Conservation (phyloP, 2,888 invertebrate species). For the Drosophila formosana region DNA sequence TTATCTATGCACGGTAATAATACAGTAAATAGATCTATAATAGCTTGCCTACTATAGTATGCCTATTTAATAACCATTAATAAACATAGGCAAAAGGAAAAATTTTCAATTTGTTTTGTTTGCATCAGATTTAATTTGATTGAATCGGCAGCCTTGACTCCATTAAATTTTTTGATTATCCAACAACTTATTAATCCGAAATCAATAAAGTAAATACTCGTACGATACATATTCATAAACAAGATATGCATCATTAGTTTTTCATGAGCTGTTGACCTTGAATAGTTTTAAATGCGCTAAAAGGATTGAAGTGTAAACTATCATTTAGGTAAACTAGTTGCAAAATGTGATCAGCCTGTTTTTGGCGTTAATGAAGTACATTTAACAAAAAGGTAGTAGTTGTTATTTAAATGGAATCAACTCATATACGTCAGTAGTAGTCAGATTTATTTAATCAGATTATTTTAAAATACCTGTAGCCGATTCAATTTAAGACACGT, state of each 20-base stretch:
- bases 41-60: background rate
- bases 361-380: background rate
- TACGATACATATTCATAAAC: background rate
- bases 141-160: slow-evolving; percentile 11
- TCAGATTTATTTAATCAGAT: background rate
- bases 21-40: slow-evolving; percentile 14
- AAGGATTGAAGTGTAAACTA: slow-evolving; percentile 6
- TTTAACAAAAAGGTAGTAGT: background rate
- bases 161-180: slow-evolving; percentile 15
- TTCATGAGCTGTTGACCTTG: slow-evolving; percentile 21
- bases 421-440: background rate
- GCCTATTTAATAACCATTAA: slow-evolving; percentile 13
- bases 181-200: slow-evolving; percentile 10
- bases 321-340: background rate
- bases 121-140: background rate
- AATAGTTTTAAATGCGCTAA: slow-evolving; percentile 8
- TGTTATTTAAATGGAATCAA: background rate
- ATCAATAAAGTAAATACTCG: slow-evolving; percentile 17
- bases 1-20: slow-evolving; percentile 15
- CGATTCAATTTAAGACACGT: background rate
- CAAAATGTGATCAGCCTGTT: background rate
- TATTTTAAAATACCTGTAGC: background rate
- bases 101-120: slow-evolving; percentile 6
- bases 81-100: slow-evolving; percentile 7
- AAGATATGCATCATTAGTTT: slow-evolving; percentile 28